Conservation (phyloP, 2,113 vertebrate genomes). For the Pluvianellus socialis region DNA sequence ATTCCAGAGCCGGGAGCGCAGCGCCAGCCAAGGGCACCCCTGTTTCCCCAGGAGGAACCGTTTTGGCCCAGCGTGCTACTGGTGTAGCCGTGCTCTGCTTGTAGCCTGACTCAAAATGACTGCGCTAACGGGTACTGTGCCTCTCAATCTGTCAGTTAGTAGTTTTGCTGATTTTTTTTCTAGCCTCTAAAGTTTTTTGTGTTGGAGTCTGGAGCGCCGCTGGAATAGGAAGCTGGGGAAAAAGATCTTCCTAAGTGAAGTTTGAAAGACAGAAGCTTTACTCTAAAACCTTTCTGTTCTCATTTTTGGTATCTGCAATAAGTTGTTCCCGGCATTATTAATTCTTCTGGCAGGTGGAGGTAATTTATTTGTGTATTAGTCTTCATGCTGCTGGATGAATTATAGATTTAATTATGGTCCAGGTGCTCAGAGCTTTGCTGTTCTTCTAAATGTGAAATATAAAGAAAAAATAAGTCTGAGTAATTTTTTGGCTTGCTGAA, state of each 20-base stretch:
- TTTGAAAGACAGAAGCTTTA: neutral
- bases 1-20: neutral
- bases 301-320: neutral
- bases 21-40: neutral
- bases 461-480: conserved; percentile 31
- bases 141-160: neutral
- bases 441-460: conserved; percentile 4
- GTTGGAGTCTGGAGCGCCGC: neutral
- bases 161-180: neutral
- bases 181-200: neutral
- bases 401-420: conserved; percentile 52
- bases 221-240: neutral
- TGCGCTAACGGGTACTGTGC: fast-evolving
- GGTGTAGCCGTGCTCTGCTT: neutral
- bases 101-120: fast-evolving
- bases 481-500: conserved; percentile 35
- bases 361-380: conserved; percentile 43
- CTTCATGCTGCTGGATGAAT: conserved; percentile 30
- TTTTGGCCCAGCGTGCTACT: neutral
- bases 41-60: fast-evolving
- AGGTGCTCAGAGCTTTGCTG: conserved; percentile 30
- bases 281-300: neutral
- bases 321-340: conserved; percentile 7
- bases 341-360: conserved; percentile 7
- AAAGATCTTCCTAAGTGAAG: neutral